Conservation (phyloP, 1,140 invertebrate genomes). For the Samia ricini region DNA sequence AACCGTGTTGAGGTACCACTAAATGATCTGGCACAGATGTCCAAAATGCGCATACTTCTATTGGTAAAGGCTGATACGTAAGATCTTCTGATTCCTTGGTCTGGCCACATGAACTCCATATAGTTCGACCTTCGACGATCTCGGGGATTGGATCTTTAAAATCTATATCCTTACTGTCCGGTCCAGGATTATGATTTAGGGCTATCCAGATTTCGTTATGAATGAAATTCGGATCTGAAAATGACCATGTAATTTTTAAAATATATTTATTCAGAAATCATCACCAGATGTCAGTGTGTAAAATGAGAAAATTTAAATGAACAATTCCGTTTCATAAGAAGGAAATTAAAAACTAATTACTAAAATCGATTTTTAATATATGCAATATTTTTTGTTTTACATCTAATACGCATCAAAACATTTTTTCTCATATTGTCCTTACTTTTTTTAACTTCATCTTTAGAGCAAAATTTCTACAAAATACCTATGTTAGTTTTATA, state of each 20-base stretch:
- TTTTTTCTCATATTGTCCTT: too few relatives aligned
- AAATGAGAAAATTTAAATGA: too few relatives aligned
- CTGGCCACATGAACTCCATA: slow-evolving; percentile 64
- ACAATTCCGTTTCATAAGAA: too few relatives aligned
- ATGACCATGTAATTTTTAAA: not conserved
- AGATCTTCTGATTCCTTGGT: slow-evolving; percentile 65
- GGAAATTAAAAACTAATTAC: too few relatives aligned
- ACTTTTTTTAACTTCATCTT: too few relatives aligned
- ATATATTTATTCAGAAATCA: not conserved
- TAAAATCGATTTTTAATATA: too few relatives aligned
- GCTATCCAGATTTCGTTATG: slow-evolving; percentile 70
- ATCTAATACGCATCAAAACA: too few relatives aligned
- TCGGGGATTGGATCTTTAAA: slow-evolving; percentile 55
- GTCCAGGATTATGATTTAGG: slow-evolving; percentile 59
- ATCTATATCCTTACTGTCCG: slow-evolving; percentile 58
- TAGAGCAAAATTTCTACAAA: too few relatives aligned
- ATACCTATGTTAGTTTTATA: not conserved
- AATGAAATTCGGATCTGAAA: slow-evolving; percentile 63
- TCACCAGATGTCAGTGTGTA: too few relatives aligned
- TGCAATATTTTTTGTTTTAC: too few relatives aligned
- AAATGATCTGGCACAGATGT: slow-evolving; percentile 73
- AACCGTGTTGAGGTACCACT: slow-evolving; percentile 59
- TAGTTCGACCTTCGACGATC: slow-evolving; percentile 50
- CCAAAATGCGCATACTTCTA: slow-evolving; percentile 70
- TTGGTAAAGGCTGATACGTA: slow-evolving; percentile 61